Percentiles rank a stretch among this genome's conserved stretches.
Evolutionary conservation across 2,797 vertebrate species (phyloP).

Genomic region (Sitta carolinensis): DNA sequence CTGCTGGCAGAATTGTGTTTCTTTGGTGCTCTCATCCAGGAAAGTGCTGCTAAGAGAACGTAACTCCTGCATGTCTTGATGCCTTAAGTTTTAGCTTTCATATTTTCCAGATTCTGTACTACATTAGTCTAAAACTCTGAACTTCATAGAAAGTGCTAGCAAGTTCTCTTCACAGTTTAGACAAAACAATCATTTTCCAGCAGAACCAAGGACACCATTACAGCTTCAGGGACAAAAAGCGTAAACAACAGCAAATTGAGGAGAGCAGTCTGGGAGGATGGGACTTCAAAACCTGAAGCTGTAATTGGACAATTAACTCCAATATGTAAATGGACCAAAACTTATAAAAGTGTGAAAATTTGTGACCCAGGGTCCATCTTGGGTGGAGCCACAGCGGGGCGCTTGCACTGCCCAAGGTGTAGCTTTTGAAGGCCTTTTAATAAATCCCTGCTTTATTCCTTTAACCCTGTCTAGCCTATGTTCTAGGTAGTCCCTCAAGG

Average conservation of each 20-base stretch:
- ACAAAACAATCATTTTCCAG: not conserved
- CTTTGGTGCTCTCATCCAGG: not conserved
- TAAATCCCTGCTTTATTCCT: not conserved
- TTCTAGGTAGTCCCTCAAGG: not conserved
- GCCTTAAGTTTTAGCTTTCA: not conserved
- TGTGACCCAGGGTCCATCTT: not conserved
- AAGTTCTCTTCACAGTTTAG: not conserved
- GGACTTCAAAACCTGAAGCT: not conserved
- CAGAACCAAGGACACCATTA: not conserved
- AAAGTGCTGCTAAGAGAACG: not conserved
- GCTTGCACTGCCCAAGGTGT: not conserved
- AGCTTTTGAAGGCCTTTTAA: not conserved
- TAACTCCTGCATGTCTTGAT: not conserved
- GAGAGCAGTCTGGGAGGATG: not conserved
- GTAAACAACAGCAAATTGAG: not conserved
- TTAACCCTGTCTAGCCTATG: not conserved
- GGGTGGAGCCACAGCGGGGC: fast-evolving
- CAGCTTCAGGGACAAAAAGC: not conserved
- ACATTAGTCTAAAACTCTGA: not conserved
- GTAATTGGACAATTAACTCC: not conserved
- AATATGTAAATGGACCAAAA: not conserved
- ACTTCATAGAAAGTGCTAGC: no score
- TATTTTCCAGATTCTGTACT: not conserved
- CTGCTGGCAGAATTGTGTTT: not conserved
- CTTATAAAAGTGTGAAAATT: not conserved